Evolutionary conservation across 92 coral and sea anemone genomes (phyloP), one percentile per base, ranked within the genome.

Genomic region (Epizoanthus scotinus): DNA sequence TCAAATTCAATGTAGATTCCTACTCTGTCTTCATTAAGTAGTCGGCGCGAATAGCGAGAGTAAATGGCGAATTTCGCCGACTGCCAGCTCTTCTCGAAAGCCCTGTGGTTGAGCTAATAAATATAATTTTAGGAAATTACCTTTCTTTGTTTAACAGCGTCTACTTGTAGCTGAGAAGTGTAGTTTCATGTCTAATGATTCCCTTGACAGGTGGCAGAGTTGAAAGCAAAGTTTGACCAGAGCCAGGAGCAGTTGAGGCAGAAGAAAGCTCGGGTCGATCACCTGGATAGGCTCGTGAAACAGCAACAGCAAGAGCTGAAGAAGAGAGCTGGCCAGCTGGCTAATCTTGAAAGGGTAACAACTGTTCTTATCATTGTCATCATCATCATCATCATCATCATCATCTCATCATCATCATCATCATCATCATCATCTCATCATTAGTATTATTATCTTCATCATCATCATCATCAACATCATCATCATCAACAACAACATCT

Each of bases 261-360:
- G 79, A 93, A 85, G 79, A 90, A 85, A 61, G 67, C 74, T 62
- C 97, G 98, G 19, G 68, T 89, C 34, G 98, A 92, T 5, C 97
- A 95, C 70, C 86, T 91, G 81, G 99, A 95, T 61, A 95, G 88
- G 67, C 87, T 91, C 4, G 90, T 89, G n/a, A 92, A 92, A 81
- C 99, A 95, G 34, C 99, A 95, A 72, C 95, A 95, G 58, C 86
- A 93, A 31, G 99, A 95, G 73, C 70, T 95, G 84, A 95, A 91
- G 90, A 95, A 93, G 75, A 83, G 99, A 50, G 77, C 93, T n/a
- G 83, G 90, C 21, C 95, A 95, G 65, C 88, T 95, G 59, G 82
- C 90, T 27, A 95, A 95, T 22, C 87, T 95, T 53, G 95, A 93
- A 58, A 89, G 83, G 83, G 99, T 92, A 83, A 56, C 42, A 17